Evolutionary conservation across 2,797 vertebrate species (phyloP).

Genomic region (Ceyx erithaca): DNA sequence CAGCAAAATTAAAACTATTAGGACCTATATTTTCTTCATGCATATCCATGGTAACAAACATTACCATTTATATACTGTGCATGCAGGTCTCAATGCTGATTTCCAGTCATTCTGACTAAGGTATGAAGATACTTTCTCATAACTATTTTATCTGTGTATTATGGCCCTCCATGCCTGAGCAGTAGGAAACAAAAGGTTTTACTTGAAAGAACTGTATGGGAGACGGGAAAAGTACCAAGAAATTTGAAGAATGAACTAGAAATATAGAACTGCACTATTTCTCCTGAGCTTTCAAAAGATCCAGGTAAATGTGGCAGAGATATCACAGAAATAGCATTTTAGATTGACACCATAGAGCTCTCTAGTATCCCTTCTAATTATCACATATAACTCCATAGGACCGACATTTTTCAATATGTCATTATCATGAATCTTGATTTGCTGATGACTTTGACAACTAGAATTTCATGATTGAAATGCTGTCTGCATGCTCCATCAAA

Average conservation of each 20-base stretch:
- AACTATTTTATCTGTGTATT: background rate
- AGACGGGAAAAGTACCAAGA: background rate
- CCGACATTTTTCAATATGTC: conserved; percentile 4
- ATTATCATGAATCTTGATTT: background rate
- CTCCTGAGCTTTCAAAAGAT: background rate
- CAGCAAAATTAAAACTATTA: background rate
- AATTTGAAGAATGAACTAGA: background rate
- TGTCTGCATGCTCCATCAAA: background rate
- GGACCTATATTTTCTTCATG: background rate
- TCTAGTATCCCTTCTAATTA: conserved; percentile 8
- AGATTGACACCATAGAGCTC: background rate
- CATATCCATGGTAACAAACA: background rate
- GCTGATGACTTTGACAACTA: conserved; percentile 17
- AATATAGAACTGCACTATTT: background rate
- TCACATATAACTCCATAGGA: background rate
- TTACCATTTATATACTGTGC: background rate
- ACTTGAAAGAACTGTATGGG: background rate
- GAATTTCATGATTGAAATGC: conserved; percentile 23
- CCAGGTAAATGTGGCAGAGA: background rate
- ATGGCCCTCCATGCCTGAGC: background rate
- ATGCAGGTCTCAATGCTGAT: background rate
- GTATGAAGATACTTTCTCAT: background rate
- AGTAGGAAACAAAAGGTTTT: background rate
- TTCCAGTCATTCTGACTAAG: background rate
- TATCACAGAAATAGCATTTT: conserved; percentile 1